Evolutionary conservation across 35 echinoderm and acorn worm species (phyloP).

Genomic region (Heliocidaris erythrogramma): DNA sequence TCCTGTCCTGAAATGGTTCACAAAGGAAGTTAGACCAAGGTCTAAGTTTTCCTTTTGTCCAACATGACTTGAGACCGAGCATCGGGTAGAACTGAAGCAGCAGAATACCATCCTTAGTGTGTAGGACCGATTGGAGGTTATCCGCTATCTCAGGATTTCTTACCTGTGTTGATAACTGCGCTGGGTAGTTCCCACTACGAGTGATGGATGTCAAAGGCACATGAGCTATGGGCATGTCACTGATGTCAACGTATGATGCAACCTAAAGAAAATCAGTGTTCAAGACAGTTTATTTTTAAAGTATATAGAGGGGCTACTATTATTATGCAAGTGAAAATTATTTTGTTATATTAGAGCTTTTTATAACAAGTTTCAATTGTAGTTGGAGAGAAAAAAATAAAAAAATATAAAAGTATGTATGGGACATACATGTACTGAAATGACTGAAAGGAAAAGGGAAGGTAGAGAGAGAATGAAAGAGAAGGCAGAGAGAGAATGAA

Average conservation of each 20-base stretch:
- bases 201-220: neutral
- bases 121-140: neutral
- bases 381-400: neutral
- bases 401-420: neutral
- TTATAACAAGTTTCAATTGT: neutral
- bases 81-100: neutral
- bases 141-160: neutral
- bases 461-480: neutral
- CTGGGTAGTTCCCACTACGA: neutral
- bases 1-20: too few species aligned
- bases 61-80: neutral
- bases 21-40: neutral
- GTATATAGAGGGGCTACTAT: too few species aligned
- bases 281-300: neutral
- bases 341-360: neutral
- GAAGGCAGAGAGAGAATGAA: neutral
- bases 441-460: neutral
- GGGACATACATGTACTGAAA: neutral
- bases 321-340: neutral
- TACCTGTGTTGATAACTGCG: neutral
- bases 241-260: conserved; percentile 29
- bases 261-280: neutral
- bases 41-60: neutral
- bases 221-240: conserved; percentile 1
- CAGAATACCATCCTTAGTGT: neutral